phyloP scores from a whole-genome alignment of 2,113 vertebrate genomes.

The Pelmatolapia mariae region DNA sequence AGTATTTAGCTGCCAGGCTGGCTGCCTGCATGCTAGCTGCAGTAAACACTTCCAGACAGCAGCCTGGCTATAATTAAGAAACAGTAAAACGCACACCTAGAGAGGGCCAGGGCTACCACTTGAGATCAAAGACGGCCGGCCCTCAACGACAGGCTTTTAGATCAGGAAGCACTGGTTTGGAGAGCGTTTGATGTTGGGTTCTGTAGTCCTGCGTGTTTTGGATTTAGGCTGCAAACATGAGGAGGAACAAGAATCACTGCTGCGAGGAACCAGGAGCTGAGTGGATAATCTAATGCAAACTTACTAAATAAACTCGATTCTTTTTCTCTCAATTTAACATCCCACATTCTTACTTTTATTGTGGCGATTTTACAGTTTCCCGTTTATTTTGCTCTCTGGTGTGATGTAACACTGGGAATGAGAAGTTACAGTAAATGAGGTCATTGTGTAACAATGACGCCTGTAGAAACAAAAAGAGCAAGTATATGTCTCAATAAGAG shows the following conservation, averaged over 20 bases:
- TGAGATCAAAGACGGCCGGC: conserved; percentile 65
- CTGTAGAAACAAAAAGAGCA: background rate
- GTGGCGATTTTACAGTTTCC: background rate
- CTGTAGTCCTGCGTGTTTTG: background rate
- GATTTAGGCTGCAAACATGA: background rate
- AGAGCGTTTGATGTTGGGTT: conserved; percentile 28
- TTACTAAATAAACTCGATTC: background rate
- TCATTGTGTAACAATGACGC: background rate
- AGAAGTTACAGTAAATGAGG: background rate
- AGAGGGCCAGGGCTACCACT: conserved; percentile 28
- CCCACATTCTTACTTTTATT: background rate
- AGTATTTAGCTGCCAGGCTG: conserved; percentile 22
- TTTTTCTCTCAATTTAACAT: background rate
- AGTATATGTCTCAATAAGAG: background rate
- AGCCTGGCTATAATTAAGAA: conserved; percentile 67
- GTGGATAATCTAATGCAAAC: background rate
- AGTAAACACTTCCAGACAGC: conserved; percentile 64
- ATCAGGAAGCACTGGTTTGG: conserved; percentile 29
- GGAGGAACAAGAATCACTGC: background rate
- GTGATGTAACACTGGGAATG: background rate
- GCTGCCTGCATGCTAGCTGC: conserved; percentile 13
- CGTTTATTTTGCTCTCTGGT: background rate
- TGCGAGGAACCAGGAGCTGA: background rate
- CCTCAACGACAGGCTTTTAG: conserved; percentile 39
- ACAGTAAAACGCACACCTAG: conserved; percentile 68